These are phyloP conservation scores for Eucriotettix oculatus DNA, from an alignment of 2,888 invertebrate genomes.

Conservation along the genomic window DNA sequence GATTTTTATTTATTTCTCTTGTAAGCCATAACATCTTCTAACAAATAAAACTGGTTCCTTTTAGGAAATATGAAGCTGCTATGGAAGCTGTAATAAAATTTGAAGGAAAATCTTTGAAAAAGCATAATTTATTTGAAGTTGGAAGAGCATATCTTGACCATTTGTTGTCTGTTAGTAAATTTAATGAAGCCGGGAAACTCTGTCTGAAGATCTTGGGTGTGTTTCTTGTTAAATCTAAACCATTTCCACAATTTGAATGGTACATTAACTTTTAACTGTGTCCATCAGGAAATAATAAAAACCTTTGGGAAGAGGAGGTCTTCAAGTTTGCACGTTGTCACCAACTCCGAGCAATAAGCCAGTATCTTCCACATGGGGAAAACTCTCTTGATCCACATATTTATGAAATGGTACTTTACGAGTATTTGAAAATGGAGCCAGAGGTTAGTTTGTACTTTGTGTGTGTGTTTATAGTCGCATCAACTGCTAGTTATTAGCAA, in stretches of 20 bases:
- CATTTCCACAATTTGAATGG: background rate
- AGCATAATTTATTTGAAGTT: conserved; percentile 43
- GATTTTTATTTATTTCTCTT: too few species aligned
- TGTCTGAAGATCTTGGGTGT: conserved; percentile 65
- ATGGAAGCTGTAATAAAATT: conserved; percentile 60
- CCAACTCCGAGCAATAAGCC: conserved; percentile 61
- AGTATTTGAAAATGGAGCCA: conserved; percentile 73
- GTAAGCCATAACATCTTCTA: too few species aligned
- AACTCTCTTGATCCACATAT: conserved; percentile 65
- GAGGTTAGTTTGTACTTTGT: conserved; percentile 24
- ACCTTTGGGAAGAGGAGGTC: conserved; percentile 82
- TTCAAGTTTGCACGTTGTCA: conserved; percentile 74
- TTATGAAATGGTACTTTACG: conserved; percentile 88
- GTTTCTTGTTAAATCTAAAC: background rate
- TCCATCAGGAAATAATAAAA: conserved; percentile 43
- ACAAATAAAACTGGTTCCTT: conserved; percentile 9
- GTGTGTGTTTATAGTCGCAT: too few species aligned
- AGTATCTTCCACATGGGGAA: conserved; percentile 54
- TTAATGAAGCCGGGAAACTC: conserved; percentile 68
- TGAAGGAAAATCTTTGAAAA: conserved; percentile 40
- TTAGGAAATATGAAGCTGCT: conserved; percentile 67
- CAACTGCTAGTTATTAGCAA: conserved; percentile 2
- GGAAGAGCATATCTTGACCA: conserved; percentile 67
- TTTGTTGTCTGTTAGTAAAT: conserved; percentile 50
- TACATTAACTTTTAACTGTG: background rate